Evolutionary conservation across 2,113 vertebrate genomes (phyloP), one percentile per base, ranked within the genome.

Genomic region (Dasyornis broadbenti): DNA sequence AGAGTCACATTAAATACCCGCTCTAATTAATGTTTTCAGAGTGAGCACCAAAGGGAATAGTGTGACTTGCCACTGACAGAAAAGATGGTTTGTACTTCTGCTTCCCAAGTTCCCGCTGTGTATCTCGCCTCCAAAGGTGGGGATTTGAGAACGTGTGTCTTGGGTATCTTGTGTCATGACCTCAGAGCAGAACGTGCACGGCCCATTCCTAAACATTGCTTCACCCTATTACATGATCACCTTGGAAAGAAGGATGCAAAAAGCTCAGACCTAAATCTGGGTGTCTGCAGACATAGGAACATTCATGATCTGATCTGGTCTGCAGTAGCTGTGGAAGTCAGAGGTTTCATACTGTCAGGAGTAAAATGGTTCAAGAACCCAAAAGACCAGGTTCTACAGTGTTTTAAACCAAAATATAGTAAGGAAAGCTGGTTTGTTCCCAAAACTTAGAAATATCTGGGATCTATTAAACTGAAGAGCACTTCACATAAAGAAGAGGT

Each of bases 1-100:
- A 95, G 64, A 95, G 85, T 93, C 90, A 68, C 86, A 68, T 94
- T 89, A 97, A 96, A 95, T 68, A 90, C 64, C 42, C 88, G 30
- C 76, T 96, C 68, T 92, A 96, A 96, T 97, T 95, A 95, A 88
- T 49, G 79, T 84, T 88, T 95, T 86, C 85, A 93, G 63, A 94
- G 86, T 27, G 79, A 96, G 78, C 60, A 93, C 79, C 88, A 89
- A 88, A 89, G 82, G 76, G 85, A 93, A 75, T 56, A 56, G 45
- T 10, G 30, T n/a, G 60, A 33, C 13, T 83, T 95, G 15, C 39
- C 23, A 53, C 68, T 71, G 59, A 64, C 39, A 60, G 64, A 75
- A 88, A 81, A 83, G 71, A 83, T 71, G 64, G 52, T 77, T 77
- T 86, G 18, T 96, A 19, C 40, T 84, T 89, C 86, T 93, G 70